Percentiles rank a stretch among this genome's conserved stretches.
Conservation (phyloP, 2,113 vertebrate genomes). For the Sakesphorus luctuosus region DNA sequence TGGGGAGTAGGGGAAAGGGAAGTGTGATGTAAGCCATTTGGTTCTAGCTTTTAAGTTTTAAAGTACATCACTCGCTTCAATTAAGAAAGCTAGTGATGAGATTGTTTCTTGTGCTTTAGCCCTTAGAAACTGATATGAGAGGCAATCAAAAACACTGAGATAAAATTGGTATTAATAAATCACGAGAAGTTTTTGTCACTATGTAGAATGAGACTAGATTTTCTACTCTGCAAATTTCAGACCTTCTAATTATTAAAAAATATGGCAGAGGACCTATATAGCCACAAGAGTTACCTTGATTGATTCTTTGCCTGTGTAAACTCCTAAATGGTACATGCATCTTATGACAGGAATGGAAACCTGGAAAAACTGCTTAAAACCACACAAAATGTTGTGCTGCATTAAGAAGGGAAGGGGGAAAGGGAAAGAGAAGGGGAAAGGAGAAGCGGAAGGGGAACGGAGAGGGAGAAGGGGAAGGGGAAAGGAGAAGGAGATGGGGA, state of each 20-base stretch:
- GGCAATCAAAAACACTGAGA: not conserved
- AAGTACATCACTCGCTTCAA: not conserved
- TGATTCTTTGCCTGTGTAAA: slow-evolving; percentile 8
- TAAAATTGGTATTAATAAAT: slow-evolving; percentile 54
- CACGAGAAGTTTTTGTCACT: not conserved
- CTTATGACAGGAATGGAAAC: not conserved
- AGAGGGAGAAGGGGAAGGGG: too few relatives aligned
- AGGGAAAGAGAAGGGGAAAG: too few relatives aligned
- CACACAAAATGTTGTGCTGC: not conserved
- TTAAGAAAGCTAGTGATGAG: not conserved
- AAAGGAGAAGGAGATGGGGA: too few relatives aligned
- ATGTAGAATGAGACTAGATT: slow-evolving; percentile 32
- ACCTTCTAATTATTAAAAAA: slow-evolving; percentile 44
- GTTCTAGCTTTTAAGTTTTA: not conserved
- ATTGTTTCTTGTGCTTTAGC: not conserved
- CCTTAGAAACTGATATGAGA: slow-evolving; percentile 5
- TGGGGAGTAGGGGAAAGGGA: not conserved
- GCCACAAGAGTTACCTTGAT: not conserved
- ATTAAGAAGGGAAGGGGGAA: not conserved
- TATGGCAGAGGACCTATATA: not conserved
- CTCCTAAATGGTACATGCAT: not conserved
- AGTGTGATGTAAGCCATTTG: not conserved
- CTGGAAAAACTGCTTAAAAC: slow-evolving; percentile 1
- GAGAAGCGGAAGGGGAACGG: too few relatives aligned
- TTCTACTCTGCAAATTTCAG: slow-evolving; percentile 32